Percentiles rank a stretch among this genome's conserved stretches.
These are phyloP conservation scores for Ips nitidus DNA, from an alignment of 1,140 invertebrate species.

Conservation along the genomic window DNA sequence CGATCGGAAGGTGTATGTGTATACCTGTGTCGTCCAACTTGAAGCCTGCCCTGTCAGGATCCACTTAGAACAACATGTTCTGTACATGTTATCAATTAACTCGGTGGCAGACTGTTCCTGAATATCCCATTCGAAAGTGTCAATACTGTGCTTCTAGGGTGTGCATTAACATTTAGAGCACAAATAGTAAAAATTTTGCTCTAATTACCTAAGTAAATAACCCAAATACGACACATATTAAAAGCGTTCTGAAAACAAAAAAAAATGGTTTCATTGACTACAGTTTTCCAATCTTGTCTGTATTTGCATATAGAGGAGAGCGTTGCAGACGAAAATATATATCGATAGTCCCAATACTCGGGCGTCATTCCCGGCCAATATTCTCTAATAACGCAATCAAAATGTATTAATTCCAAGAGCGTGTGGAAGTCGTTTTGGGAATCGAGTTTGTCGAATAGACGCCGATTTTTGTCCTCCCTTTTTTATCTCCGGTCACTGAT, in stretches of 20 bases:
- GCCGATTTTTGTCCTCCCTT: slow-evolving; percentile 4
- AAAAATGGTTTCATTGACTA: background rate
- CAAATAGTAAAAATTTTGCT: background rate
- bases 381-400: slow-evolving; percentile 37
- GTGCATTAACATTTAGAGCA: background rate
- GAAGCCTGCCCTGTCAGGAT: slow-evolving; percentile 2
- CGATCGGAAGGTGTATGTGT: background rate
- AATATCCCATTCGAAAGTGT: background rate
- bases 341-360: slow-evolving; percentile 27
- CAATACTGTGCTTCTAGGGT: background rate
- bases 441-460: slow-evolving; percentile 26
- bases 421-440: slow-evolving; percentile 28
- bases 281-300: slow-evolving; percentile 12
- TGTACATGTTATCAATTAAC: slow-evolving; percentile 12
- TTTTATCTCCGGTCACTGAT: background rate
- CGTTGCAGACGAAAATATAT: slow-evolving; percentile 10
- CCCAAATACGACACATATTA: background rate
- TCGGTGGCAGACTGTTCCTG: background rate
- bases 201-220: background rate
- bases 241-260: background rate
- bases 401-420: slow-evolving; percentile 38
- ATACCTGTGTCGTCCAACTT: background rate
- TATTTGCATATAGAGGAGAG: slow-evolving; percentile 16
- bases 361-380: slow-evolving; percentile 32
- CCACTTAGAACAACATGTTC: slow-evolving; percentile 13